Conservation (phyloP, 2,797 vertebrate genomes). For the Mionectes olivaceus region DNA sequence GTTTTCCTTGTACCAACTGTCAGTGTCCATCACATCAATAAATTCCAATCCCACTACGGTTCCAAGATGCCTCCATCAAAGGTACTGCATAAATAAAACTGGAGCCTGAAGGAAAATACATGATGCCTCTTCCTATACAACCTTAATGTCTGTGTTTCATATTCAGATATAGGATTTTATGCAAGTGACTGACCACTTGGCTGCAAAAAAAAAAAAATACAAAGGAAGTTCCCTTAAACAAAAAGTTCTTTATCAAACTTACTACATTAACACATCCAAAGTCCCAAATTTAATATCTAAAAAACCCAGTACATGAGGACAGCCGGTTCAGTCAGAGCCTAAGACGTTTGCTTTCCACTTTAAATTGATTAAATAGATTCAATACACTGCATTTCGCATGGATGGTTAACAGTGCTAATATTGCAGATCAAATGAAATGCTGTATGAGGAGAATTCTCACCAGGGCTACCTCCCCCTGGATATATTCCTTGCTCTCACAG, state of each 20-base stretch:
- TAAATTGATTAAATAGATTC: conserved; percentile 19
- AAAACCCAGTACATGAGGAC: neutral
- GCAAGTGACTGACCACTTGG: neutral
- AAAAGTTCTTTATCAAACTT: neutral
- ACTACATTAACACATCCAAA: neutral
- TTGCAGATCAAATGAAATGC: conserved; percentile 7
- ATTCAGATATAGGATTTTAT: neutral
- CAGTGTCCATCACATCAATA: neutral
- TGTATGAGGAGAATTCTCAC: conserved; percentile 7
- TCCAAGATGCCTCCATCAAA: neutral
- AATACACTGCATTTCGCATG: neutral
- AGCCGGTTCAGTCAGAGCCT: neutral
- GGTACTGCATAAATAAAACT: neutral
- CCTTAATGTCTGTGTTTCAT: neutral
- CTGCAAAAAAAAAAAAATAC: neutral
- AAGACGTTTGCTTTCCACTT: neutral
- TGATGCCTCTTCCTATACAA: fast-evolving
- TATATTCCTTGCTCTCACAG: neutral
- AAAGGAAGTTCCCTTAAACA: neutral
- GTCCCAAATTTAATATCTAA: neutral
- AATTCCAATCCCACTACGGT: neutral
- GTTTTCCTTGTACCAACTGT: neutral
- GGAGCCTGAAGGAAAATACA: neutral
- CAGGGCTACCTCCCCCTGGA: neutral
- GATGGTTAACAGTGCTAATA: conserved; percentile 49